Evolutionary conservation across 92 coral and sea anemone genomes (phyloP), one percentile per base, ranked within the genome.

Genomic region (Palythoa caribaeorum): DNA sequence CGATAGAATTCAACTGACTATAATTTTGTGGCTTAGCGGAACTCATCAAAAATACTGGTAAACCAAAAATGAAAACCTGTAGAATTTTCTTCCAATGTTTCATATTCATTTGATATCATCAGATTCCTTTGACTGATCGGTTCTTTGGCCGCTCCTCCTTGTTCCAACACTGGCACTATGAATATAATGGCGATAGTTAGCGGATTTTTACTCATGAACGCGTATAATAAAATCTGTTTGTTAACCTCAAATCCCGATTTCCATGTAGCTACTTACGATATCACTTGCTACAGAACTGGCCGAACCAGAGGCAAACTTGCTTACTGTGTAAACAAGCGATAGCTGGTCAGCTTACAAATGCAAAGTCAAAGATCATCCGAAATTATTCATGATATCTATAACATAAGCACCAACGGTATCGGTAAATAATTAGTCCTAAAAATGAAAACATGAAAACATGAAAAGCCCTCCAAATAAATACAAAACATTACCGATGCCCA

Each of bases 401-500:
- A n/a, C n/a, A n/a, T n/a, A 35, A 44, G 7, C 77, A n/a, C 48
- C 13, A 10, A 66, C 35, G 83, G 40, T 37, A 47, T 57, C 44
- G 35, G 28, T 28, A 28, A 28, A 28, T 28, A 28, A 28, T 28
- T 28, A 28, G 28, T 3, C 28, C 0, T 28, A 28, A 28, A 28
- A 28, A 28, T 28, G 28, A 28, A 1, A 78, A 53, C 54, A 37
- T 9, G 35, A 78, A 78, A 44, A 17, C 78, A 38, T 35, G 4
- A 59, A 11, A 59, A 19, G 19, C 59, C 3, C 70, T 3, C 36
- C 11, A 44, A 35, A 4, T 28, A 7, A 57, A 78, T 13, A 13
- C 50, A 78, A 57, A 78, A 78, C 53, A 78, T 35, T 37, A 78
- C 83, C 5, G 83, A 70, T 78, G 83, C 6, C 71, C 71, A 52